Evolutionary conservation across 2,888 invertebrate genomes (phyloP).

Genomic region (Amphiduros pacificus): DNA sequence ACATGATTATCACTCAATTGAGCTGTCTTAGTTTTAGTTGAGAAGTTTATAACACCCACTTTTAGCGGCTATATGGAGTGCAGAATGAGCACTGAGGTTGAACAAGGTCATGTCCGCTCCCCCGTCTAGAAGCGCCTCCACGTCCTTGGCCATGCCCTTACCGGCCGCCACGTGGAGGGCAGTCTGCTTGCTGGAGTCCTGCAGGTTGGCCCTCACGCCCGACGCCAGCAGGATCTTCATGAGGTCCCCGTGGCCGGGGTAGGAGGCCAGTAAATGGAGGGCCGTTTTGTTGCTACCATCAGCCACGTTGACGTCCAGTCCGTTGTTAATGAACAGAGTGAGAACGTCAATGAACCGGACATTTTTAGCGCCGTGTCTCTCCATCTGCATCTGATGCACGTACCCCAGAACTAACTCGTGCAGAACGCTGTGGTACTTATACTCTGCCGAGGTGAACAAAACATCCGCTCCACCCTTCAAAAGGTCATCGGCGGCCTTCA

Average conservation of each 20-base stretch:
- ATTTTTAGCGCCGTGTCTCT: slow-evolving; percentile 6
- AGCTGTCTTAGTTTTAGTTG: not conserved
- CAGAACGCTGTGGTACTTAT: slow-evolving; percentile 5
- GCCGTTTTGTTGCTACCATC: slow-evolving; percentile 4
- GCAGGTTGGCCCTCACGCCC: slow-evolving; percentile 9
- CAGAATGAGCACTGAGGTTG: slow-evolving; percentile 11
- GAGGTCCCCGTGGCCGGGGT: slow-evolving; percentile 24
- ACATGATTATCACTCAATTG: too few species aligned
- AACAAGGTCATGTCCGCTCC: slow-evolving; percentile 19
- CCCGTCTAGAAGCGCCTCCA: slow-evolving; percentile 18
- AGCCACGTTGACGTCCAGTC: slow-evolving; percentile 16
- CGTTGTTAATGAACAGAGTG: slow-evolving; percentile 6
- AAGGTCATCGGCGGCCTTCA: slow-evolving; percentile 2
- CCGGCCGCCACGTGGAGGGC: slow-evolving; percentile 16
- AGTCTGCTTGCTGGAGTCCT: slow-evolving; percentile 10
- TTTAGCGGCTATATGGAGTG: slow-evolving; percentile 20
- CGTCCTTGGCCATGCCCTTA: slow-evolving; percentile 6
- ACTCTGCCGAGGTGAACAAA: not conserved
- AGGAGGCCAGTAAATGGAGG: slow-evolving; percentile 10
- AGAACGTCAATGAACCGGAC: slow-evolving; percentile 13
- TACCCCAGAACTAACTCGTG: slow-evolving; percentile 12
- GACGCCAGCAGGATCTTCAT: slow-evolving; percentile 27
- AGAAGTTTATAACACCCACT: slow-evolving; percentile 1
- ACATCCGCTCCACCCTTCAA: slow-evolving; percentile 1
- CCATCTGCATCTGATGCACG: slow-evolving; percentile 3